Base-by-base conservation (phyloP, 2,888 invertebrate genomes). In the Philaethria dido region DNA sequence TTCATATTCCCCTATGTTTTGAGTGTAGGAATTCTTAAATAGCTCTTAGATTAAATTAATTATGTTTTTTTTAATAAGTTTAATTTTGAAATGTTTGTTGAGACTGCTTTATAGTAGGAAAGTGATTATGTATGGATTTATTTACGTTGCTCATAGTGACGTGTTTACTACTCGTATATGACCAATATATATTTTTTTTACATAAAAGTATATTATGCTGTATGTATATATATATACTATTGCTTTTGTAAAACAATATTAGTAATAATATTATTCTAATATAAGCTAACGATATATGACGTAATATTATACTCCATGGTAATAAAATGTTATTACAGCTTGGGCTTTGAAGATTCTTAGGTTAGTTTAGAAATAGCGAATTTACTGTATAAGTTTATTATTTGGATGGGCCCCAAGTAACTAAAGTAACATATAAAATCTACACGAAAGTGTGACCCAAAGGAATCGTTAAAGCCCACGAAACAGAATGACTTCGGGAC, bases 361-460 rank as follows among this genome's bases (percentile, higher is more conserved):
- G 48, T 63, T 64, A 64, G 68, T 62, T 65, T 45, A 55, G 59
- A 66, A 62, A 65, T 68, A 63, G 63, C 39, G 63, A 68, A 64
- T 68, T 71, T 68, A 71, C 61, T 66, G 61, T 60, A 63, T 61
- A 68, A 68, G 60, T 72, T 70, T 68, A 72, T 72, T 70, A 71
- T 59, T 68, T 63, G 50, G 48, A 48, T 44, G 44, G 61, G 36
- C 62, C 71, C 74, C 74, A 71, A 73, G 73, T 62, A 67, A 62
- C 68, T 68, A 67, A 70, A 69, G 68, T 69, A 68, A 73, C 68
- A 57, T 69, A 71, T 72, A 72, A 71, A 72, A 76, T 73, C 68
- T 71, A 76, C 76, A 74, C 80, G 77, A 78, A 80, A 83, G 82
- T 84, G 81, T 74, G 80, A 73, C 86, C 85, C 86, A 71, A 72